Percentiles rank a stretch among this genome's conserved stretches.
phyloP scores from a whole-genome alignment of 2,888 invertebrate species.

The Phragmatobia fuliginosa region DNA sequence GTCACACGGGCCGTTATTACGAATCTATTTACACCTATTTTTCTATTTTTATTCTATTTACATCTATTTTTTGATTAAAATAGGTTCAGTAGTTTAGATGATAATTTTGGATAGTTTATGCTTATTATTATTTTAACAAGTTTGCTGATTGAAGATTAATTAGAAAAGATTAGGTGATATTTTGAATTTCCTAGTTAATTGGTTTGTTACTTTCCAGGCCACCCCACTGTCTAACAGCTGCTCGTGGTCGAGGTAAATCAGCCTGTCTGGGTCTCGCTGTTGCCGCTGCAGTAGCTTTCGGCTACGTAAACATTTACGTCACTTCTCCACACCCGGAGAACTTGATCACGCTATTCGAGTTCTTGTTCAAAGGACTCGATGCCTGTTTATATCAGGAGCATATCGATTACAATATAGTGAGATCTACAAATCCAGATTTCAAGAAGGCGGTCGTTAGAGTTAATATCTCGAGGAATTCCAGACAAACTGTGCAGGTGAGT shows the following conservation, averaged over 20 bases:
- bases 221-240: slow-evolving; percentile 98
- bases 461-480: slow-evolving; percentile 95
- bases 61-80: too few relatives aligned
- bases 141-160: too few relatives aligned
- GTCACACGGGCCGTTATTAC: too few relatives aligned
- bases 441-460: slow-evolving; percentile 98
- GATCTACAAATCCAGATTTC: slow-evolving; percentile 98
- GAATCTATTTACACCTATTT: too few relatives aligned
- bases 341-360: slow-evolving; percentile 98
- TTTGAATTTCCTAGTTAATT: too few relatives aligned
- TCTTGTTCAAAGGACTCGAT: slow-evolving; percentile 97
- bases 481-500: slow-evolving; percentile 96
- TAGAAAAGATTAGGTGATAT: too few relatives aligned
- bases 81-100: too few relatives aligned
- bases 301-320: slow-evolving; percentile 97
- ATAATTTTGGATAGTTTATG: too few relatives aligned
- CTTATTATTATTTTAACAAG: too few relatives aligned
- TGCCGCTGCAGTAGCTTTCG: slow-evolving; percentile 93
- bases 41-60: too few relatives aligned
- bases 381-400: slow-evolving; percentile 98
- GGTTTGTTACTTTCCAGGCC: slow-evolving; percentile 84
- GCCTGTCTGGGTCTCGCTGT: slow-evolving; percentile 98
- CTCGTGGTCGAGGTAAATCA: slow-evolving; percentile 99
- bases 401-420: slow-evolving; percentile 96
- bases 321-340: slow-evolving; percentile 99